Percentiles rank a stretch among this genome's conserved stretches.
Evolutionary conservation across 37 sponge, comb jelly and placozoan genomes (phyloP).

Genomic region (Beroe ovata): DNA sequence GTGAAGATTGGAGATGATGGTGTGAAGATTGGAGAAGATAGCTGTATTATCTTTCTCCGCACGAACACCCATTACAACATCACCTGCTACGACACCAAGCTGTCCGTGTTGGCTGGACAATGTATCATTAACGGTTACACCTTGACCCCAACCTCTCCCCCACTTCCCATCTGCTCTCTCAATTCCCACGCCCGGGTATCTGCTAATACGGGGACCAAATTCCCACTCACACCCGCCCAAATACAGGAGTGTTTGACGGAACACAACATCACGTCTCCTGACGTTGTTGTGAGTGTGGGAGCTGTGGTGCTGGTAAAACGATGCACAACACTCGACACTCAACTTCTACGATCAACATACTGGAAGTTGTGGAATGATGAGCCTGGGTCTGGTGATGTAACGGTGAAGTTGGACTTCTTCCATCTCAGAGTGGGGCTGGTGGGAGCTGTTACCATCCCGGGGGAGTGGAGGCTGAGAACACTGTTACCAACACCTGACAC

Average conservation of each 20-base stretch:
- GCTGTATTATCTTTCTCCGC: not conserved
- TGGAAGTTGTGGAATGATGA: not conserved
- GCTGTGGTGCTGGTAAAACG: not conserved
- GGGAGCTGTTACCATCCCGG: not conserved
- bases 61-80: slow-evolving; percentile 24
- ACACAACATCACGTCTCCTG: not conserved
- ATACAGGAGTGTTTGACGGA: not conserved
- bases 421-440: not conserved
- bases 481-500: not conserved
- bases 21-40: too few species aligned
- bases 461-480: not conserved
- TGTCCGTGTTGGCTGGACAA: not conserved
- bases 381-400: too few species aligned
- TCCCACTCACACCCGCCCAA: not conserved
- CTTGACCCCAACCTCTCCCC: not conserved
- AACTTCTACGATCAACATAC: slow-evolving; percentile 4
- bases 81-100: not conserved
- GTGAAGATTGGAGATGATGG: too few species aligned
- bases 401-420: slow-evolving; percentile 36
- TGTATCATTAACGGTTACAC: not conserved
- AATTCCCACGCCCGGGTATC: slow-evolving; percentile 35
- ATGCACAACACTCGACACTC: not conserved
- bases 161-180: not conserved
- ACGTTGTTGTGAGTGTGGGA: not conserved
- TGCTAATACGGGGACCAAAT: not conserved